A percentile compares a stretch with the other conserved stretches of the same genome.
These are phyloP conservation scores for Neuroscelio doddi DNA, from an alignment of 2,888 invertebrate species.

Conservation along the genomic window DNA sequence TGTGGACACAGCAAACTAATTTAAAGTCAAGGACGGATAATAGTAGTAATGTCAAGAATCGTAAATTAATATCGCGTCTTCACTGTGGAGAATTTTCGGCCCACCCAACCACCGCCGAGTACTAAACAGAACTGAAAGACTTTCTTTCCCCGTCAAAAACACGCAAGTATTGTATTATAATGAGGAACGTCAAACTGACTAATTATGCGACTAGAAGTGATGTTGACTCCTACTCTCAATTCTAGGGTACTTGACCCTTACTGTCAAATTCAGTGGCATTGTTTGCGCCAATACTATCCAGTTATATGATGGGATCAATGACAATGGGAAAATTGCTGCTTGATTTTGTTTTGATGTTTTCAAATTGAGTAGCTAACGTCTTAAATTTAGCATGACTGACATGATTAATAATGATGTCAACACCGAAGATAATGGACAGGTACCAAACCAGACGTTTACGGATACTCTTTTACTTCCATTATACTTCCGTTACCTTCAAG, in stretches of 20 bases:
- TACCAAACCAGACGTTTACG: too few relatives aligned
- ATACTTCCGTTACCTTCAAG: too few relatives aligned
- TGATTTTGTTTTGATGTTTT: too few relatives aligned
- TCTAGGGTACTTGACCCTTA: slow-evolving; percentile 35
- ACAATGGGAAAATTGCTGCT: background rate
- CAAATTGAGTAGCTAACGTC: too few relatives aligned
- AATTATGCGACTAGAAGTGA: slow-evolving; percentile 31
- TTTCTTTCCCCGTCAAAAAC: slow-evolving; percentile 38
- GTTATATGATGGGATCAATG: background rate
- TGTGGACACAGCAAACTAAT: background rate
- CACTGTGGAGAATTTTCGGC: slow-evolving; percentile 40
- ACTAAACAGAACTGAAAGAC: slow-evolving; percentile 55
- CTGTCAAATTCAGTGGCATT: background rate
- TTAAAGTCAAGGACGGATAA: slow-evolving; percentile 9
- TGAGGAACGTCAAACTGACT: slow-evolving; percentile 32
- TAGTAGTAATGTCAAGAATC: background rate
- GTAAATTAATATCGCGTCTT: background rate
- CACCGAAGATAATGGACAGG: too few relatives aligned
- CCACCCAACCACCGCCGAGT: slow-evolving; percentile 58
- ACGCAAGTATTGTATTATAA: slow-evolving; percentile 47
- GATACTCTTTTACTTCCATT: too few relatives aligned
- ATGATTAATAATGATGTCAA: too few relatives aligned
- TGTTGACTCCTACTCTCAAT: background rate
- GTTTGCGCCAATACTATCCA: background rate
- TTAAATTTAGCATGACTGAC: too few relatives aligned